Evolutionary conservation across 2,113 vertebrate species (phyloP).

Genomic region (Halichoerus grypus): DNA sequence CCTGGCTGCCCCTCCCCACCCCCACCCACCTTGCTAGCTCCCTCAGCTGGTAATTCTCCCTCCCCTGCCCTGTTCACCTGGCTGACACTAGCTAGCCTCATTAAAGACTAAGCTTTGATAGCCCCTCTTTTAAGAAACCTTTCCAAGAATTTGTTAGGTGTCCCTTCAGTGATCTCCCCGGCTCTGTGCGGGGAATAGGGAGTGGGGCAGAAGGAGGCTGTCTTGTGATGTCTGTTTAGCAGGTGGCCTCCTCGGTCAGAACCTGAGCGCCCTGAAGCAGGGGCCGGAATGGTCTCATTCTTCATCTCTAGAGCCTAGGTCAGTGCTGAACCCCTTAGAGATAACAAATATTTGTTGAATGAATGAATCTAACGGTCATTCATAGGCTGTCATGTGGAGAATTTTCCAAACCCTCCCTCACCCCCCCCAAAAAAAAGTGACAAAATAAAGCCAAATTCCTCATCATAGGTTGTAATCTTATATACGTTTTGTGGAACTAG

Average conservation of each 20-base stretch:
- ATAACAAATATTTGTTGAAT: neutral
- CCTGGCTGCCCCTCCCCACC: no score
- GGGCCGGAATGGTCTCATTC: neutral
- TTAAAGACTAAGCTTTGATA: neutral
- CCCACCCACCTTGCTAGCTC: neutral
- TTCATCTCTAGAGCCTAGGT: neutral
- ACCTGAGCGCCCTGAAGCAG: neutral
- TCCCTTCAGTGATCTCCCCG: neutral
- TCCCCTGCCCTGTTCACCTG: neutral
- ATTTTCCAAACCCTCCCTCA: neutral
- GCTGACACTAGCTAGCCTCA: neutral
- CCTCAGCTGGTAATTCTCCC: neutral
- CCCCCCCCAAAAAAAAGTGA: neutral
- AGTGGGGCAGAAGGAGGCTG: neutral
- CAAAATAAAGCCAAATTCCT: neutral
- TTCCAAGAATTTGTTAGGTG: neutral
- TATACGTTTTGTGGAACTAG: neutral
- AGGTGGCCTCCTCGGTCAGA: neutral
- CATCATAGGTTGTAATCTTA: neutral
- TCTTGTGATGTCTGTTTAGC: neutral
- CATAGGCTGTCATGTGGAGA: neutral
- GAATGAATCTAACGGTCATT: neutral
- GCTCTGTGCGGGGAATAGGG: accelerated
- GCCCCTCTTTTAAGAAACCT: neutral
- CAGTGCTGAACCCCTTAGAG: neutral